phyloP scores from a whole-genome alignment of 2,113 vertebrate genomes.

The Chrysemys picta region DNA sequence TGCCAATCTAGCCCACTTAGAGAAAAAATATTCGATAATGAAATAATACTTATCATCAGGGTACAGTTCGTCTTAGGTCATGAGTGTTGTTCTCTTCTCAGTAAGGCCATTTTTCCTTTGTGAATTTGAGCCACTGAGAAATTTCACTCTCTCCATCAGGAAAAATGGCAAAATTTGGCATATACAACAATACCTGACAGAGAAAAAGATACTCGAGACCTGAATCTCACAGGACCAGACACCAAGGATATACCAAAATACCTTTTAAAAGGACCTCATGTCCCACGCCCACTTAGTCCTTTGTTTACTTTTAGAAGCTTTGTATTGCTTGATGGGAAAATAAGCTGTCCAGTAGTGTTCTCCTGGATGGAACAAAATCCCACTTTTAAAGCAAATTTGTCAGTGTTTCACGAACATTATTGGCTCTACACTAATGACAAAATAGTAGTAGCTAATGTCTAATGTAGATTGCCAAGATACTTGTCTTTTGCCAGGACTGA shows the following conservation, averaged over 20 bases:
- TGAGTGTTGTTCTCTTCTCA: background rate
- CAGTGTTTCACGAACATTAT: background rate
- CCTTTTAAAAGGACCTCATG: background rate
- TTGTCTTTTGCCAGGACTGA: fast-evolving
- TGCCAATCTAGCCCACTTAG: background rate
- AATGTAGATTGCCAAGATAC: background rate
- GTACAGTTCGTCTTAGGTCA: background rate
- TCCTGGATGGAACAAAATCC: background rate
- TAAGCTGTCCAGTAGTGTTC: background rate
- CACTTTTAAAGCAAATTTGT: background rate
- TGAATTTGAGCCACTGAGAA: background rate
- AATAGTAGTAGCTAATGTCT: background rate
- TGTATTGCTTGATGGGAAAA: background rate
- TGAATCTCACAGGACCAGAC: background rate
- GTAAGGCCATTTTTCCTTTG: constrained; percentile 19
- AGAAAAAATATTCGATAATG: background rate
- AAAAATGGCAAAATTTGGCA: constrained; percentile 7
- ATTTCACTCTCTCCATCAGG: background rate
- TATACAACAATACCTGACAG: background rate
- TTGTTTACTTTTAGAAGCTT: background rate
- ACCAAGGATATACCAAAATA: background rate
- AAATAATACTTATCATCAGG: background rate
- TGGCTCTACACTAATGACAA: background rate
- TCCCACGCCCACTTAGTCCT: background rate
- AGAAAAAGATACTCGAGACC: background rate